phyloP scores from a whole-genome alignment of 2,888 invertebrate genomes.

The Trissolcus japonicus region DNA sequence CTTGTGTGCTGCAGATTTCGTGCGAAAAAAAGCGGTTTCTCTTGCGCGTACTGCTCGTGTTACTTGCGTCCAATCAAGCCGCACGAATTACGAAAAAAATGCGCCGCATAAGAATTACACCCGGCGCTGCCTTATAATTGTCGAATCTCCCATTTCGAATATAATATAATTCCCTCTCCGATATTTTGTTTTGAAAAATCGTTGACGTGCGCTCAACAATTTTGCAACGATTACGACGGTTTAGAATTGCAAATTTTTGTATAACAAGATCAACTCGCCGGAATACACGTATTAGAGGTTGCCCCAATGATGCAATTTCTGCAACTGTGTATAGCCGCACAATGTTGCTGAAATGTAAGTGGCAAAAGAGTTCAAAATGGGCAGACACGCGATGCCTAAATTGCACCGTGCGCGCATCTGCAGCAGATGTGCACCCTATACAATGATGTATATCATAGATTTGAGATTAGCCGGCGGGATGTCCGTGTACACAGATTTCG shows the following conservation, averaged over 20 bases:
- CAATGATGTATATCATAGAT: slow-evolving; percentile 42
- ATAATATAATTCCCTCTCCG: too few species aligned
- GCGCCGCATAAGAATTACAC: slow-evolving; percentile 2
- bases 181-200: too few species aligned
- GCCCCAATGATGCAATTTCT: slow-evolving; percentile 21
- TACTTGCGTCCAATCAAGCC: slow-evolving; percentile 48
- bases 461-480: slow-evolving; percentile 43
- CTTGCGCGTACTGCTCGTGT: slow-evolving; percentile 54
- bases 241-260: too few species aligned
- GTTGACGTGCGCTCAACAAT: too few species aligned
- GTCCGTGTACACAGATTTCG: slow-evolving; percentile 28
- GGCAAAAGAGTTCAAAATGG: slow-evolving; percentile 37
- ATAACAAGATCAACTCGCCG: not conserved
- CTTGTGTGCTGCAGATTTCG: slow-evolving; percentile 22
- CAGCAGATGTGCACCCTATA: slow-evolving; percentile 45
- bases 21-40: slow-evolving; percentile 30
- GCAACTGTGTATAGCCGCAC: slow-evolving; percentile 22
- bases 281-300: slow-evolving; percentile 15
- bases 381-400: slow-evolving; percentile 46
- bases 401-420: slow-evolving; percentile 48
- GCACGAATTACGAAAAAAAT: slow-evolving; percentile 33
- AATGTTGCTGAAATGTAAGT: slow-evolving; percentile 38
- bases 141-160: too few species aligned
- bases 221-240: too few species aligned
- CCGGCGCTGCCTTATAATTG: too few species aligned